Evolutionary conservation across 2,113 vertebrate genomes (phyloP).

Genomic region (Cettia cetti): DNA sequence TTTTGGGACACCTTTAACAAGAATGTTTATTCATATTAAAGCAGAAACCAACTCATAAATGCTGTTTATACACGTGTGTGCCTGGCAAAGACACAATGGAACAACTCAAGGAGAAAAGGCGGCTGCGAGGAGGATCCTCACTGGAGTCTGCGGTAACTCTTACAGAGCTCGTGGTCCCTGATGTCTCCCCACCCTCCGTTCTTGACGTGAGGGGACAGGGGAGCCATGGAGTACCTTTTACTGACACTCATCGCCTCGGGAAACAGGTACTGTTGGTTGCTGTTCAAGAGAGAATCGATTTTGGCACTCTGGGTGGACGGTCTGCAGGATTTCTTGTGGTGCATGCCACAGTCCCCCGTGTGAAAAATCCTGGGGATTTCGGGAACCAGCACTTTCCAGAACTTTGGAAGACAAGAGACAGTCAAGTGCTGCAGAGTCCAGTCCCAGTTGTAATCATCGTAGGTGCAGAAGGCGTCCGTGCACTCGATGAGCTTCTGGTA

Average conservation of each 20-base stretch:
- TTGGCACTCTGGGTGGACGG: constrained; percentile 89
- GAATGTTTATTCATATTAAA: constrained; percentile 71
- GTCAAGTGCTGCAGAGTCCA: constrained; percentile 97
- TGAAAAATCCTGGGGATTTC: constrained; percentile 93
- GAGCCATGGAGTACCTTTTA: constrained; percentile 84
- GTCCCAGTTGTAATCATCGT: constrained; percentile 99
- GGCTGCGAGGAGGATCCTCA: constrained; percentile 70
- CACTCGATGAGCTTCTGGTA: constrained; percentile 89
- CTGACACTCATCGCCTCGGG: constrained; percentile 85
- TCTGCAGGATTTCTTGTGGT: constrained; percentile 93
- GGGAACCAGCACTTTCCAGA: constrained; percentile 95
- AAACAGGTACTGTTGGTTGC: constrained; percentile 88
- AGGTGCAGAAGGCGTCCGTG: constrained; percentile 96
- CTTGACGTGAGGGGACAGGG: constrained; percentile 91
- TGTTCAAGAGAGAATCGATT: constrained; percentile 88
- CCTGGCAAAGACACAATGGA: constrained; percentile 28
- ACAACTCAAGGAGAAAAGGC: constrained; percentile 48
- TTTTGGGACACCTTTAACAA: constrained; percentile 64
- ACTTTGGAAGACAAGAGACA: constrained; percentile 89
- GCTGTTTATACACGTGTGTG: constrained; percentile 46
- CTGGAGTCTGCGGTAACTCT: constrained; percentile 95
- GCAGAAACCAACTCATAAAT: constrained; percentile 75
- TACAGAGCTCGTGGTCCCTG: constrained; percentile 98
- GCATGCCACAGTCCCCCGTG: constrained; percentile 97
- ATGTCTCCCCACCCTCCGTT: constrained; percentile 99